phyloP scores from a whole-genome alignment of 2,113 vertebrate genomes.

The Mormoops blainvillei region DNA sequence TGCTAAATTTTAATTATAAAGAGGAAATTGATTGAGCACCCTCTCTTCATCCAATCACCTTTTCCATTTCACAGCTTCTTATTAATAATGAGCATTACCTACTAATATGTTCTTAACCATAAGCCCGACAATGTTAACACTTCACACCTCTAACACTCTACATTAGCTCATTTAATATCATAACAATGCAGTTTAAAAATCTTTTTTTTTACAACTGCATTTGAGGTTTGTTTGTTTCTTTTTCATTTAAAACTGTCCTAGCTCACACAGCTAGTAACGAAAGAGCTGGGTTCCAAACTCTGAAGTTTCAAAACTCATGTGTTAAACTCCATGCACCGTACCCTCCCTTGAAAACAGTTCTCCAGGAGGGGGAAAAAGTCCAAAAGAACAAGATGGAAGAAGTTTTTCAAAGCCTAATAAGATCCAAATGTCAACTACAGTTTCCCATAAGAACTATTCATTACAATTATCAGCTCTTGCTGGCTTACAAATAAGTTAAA shows the following conservation, averaged over 20 bases:
- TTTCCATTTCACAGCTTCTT: not conserved
- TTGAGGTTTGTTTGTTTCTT: not conserved
- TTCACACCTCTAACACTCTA: not conserved
- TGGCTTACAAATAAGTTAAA: slow-evolving; percentile 64
- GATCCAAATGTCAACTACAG: slow-evolving; percentile 52
- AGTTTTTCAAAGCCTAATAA: slow-evolving; percentile 59
- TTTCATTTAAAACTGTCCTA: not conserved
- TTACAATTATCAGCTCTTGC: slow-evolving; percentile 61
- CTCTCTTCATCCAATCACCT: not conserved
- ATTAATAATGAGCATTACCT: not conserved
- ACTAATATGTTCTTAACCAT: not conserved
- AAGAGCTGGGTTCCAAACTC: not conserved
- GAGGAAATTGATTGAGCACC: not conserved
- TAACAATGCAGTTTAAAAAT: not conserved
- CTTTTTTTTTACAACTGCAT: not conserved
- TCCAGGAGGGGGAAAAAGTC: not conserved
- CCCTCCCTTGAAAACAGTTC: not conserved
- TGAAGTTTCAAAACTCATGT: not conserved
- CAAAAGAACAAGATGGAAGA: slow-evolving; percentile 18
- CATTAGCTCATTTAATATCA: not conserved
- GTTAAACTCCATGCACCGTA: not conserved
- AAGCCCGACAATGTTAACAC: not conserved
- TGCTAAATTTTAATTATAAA: not conserved
- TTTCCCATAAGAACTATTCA: slow-evolving; percentile 50
- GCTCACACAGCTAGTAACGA: not conserved